phyloP scores from a whole-genome alignment of 2,888 invertebrate species.

The Loripinus fragilis region DNA sequence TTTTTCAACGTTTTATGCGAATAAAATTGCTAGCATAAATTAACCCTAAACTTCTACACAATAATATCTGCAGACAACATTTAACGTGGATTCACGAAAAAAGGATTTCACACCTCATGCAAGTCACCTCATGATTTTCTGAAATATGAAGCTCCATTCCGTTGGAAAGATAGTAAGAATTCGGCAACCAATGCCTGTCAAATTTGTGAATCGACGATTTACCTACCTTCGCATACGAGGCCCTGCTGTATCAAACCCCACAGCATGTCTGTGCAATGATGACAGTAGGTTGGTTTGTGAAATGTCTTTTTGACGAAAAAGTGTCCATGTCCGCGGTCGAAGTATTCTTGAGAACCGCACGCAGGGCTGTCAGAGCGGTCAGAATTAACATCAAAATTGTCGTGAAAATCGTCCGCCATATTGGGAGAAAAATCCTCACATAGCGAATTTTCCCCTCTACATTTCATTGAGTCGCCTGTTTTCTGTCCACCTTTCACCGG shows the following conservation, averaged over 20 bases:
- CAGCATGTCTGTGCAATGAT: conserved; percentile 99
- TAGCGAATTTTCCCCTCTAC: conserved; percentile 48
- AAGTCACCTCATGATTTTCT: no score
- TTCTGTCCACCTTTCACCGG: conserved; percentile 48
- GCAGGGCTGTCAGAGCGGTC: conserved; percentile 68
- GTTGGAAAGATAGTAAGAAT: no score
- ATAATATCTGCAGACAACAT: no score
- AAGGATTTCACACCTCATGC: no score
- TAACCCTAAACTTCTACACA: no score
- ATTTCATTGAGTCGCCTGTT: conserved; percentile 60
- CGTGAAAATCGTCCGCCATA: conserved; percentile 63
- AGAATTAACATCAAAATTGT: conserved; percentile 32
- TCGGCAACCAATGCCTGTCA: no score
- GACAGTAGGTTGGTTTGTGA: conserved; percentile 99
- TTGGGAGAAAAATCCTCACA: conserved; percentile 49
- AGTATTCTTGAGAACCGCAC: conserved; percentile 60
- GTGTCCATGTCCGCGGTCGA: conserved; percentile 88
- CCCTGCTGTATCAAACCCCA: conserved; percentile 99
- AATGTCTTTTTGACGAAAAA: conserved; percentile 99
- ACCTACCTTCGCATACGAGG: conserved; percentile 99
- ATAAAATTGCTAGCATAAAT: not conserved
- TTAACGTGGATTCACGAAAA: no score
- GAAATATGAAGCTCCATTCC: no score
- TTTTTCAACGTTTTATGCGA: not conserved
- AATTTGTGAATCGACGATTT: no score